Percentiles rank a stretch among this genome's conserved stretches.
phyloP scores from a whole-genome alignment of 2,888 invertebrate genomes.

The Acleris holmiana region DNA sequence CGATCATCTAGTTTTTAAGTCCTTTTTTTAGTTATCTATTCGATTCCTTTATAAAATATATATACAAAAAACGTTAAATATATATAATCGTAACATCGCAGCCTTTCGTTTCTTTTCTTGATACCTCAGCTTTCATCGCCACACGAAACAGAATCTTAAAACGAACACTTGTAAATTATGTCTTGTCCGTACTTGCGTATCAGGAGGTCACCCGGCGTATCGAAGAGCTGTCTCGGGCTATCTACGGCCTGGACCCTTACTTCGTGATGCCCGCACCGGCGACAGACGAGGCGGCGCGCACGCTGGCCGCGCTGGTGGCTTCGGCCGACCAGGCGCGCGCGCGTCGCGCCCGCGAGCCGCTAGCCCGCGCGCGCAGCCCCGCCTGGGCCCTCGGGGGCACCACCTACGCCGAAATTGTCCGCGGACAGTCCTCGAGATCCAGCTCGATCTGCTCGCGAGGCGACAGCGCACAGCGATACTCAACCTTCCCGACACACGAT shows the following conservation, averaged over 20 bases:
- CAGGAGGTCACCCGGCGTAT: slow-evolving; percentile 89
- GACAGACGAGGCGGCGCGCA: slow-evolving; percentile 88
- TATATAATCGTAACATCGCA: slow-evolving; percentile 75
- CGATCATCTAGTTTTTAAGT: slow-evolving; percentile 63
- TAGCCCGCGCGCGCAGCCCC: slow-evolving; percentile 86
- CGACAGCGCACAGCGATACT: slow-evolving; percentile 44
- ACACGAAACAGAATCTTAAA: slow-evolving; percentile 45
- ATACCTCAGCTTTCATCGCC: slow-evolving; percentile 53
- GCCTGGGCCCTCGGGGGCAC: slow-evolving; percentile 90
- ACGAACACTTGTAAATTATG: slow-evolving; percentile 74
- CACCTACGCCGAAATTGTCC: slow-evolving; percentile 91
- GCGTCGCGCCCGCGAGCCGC: slow-evolving; percentile 42
- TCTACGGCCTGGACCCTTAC: slow-evolving; percentile 91
- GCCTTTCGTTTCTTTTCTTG: slow-evolving; percentile 73
- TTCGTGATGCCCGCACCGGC: slow-evolving; percentile 84
- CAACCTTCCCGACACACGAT: slow-evolving; percentile 46
- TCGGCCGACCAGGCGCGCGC: slow-evolving; percentile 43
- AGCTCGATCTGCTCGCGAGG: slow-evolving; percentile 59
- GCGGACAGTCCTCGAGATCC: slow-evolving; percentile 82
- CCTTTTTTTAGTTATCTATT: slow-evolving; percentile 64
- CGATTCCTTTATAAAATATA: slow-evolving; percentile 62
- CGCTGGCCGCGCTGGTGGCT: slow-evolving; percentile 60
- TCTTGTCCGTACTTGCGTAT: slow-evolving; percentile 84
- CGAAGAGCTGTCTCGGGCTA: slow-evolving; percentile 88
- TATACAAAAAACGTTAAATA: slow-evolving; percentile 61